phyloP scores from a whole-genome alignment of 2,797 vertebrate species.

The Kryptopterus vitreolus region DNA sequence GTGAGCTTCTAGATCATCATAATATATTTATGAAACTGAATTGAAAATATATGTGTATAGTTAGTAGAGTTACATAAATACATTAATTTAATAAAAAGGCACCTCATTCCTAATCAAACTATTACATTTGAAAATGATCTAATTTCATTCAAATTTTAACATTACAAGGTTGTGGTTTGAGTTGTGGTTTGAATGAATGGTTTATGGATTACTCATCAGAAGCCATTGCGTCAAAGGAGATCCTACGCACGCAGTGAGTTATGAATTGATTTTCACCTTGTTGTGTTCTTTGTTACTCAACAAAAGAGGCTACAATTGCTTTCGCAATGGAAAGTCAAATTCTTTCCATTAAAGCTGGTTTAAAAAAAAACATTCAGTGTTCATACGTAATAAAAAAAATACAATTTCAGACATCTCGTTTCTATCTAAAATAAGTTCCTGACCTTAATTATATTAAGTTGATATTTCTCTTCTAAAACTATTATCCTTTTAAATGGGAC shows the following conservation, averaged over 20 bases:
- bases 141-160: background rate
- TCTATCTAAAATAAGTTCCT: background rate
- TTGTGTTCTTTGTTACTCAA: background rate
- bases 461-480: too few relatives aligned
- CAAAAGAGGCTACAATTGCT: background rate
- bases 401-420: background rate
- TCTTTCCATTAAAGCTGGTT: background rate
- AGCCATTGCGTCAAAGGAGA: too few relatives aligned
- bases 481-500: background rate
- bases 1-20: background rate
- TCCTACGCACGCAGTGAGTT: background rate
- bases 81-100: background rate
- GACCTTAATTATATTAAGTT: background rate
- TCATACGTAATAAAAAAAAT: background rate
- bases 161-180: background rate
- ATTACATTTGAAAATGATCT: too few relatives aligned
- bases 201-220: background rate
- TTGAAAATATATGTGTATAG: background rate
- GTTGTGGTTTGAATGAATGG: background rate
- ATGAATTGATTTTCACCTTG: background rate
- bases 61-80: background rate
- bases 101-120: background rate
- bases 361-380: background rate
- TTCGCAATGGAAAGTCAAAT: background rate
- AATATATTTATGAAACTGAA: background rate